phyloP scores from a whole-genome alignment of 30 jellyfish, hydroid and myxozoan species.

The Cassiopea xamachana region DNA sequence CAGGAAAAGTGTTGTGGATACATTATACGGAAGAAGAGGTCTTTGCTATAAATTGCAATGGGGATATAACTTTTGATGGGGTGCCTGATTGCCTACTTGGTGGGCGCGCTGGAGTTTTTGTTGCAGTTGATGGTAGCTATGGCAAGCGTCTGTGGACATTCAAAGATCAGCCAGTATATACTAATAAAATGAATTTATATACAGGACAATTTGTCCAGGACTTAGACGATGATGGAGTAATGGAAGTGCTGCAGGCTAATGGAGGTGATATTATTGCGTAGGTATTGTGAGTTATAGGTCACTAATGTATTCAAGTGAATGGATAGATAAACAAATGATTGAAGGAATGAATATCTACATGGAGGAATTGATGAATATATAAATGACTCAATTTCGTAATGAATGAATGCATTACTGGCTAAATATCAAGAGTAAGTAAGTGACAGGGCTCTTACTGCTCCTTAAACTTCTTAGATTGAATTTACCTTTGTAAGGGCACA shows the following conservation, averaged over 20 bases:
- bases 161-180: conserved; percentile 27
- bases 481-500: too few relatives aligned
- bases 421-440: too few relatives aligned
- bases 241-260: conserved; percentile 83
- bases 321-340: too few relatives aligned
- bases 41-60: conserved; percentile 88
- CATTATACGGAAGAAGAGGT: conserved; percentile 70
- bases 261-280: conserved; percentile 96
- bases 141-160: conserved; percentile 86
- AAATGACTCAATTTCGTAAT: not conserved
- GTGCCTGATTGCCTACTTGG: conserved; percentile 87
- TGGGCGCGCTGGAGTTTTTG: conserved; percentile 89
- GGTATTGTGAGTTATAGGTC: conserved; percentile 5
- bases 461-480: too few relatives aligned
- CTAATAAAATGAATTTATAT: conserved; percentile 67
- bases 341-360: too few relatives aligned
- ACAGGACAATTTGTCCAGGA: conserved; percentile 89
- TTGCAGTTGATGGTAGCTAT: conserved; percentile 81
- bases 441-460: too few relatives aligned
- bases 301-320: too few relatives aligned
- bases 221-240: conserved; percentile 79
- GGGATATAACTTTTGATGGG: conserved; percentile 82
- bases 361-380: too few relatives aligned
- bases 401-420: not conserved
- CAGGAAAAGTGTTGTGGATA: conserved; percentile 86